These are phyloP conservation scores for Cataglyphis cursor DNA, from an alignment of 2,888 invertebrate species.

Conservation along the genomic window DNA sequence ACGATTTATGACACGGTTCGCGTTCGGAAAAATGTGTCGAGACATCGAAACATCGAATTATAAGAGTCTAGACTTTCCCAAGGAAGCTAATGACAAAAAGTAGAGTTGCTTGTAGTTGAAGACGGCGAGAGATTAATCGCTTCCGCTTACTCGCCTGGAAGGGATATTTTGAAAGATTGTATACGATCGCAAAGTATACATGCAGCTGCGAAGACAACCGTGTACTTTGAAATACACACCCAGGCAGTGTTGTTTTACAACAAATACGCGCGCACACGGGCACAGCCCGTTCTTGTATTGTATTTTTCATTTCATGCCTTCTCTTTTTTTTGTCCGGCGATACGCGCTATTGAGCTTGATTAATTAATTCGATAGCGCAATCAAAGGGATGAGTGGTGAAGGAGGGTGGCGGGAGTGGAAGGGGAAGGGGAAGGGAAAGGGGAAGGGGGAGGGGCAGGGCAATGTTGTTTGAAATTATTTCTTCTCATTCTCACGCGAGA, in stretches of 20 bases:
- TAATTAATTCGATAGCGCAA: conserved; percentile 17
- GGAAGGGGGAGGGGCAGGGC: background rate
- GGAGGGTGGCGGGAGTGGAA: no score
- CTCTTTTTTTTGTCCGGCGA: background rate
- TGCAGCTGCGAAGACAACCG: background rate
- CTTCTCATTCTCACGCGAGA: conserved; percentile 9
- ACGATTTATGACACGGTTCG: conserved; percentile 33
- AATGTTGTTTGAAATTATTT: conserved; percentile 35
- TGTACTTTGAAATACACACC: background rate
- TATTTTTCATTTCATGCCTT: conserved; percentile 1
- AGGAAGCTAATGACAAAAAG: conserved; percentile 40
- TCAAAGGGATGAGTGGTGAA: background rate
- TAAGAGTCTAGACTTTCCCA: conserved; percentile 26
- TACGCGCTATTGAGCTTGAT: conserved; percentile 15
- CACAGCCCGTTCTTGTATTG: background rate
- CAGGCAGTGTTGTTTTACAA: background rate
- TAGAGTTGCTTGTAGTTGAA: conserved; percentile 26
- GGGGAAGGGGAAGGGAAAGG: background rate
- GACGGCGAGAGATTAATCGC: conserved; percentile 49
- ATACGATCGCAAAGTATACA: background rate
- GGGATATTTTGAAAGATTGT: conserved; percentile 26
- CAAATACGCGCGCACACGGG: conserved; percentile 9
- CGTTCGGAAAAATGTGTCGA: conserved; percentile 29
- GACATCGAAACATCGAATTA: conserved; percentile 45
- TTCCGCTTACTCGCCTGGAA: conserved; percentile 44